Base-by-base conservation (phyloP, 2,888 invertebrate genomes). In the Stenodema calcarata region DNA sequence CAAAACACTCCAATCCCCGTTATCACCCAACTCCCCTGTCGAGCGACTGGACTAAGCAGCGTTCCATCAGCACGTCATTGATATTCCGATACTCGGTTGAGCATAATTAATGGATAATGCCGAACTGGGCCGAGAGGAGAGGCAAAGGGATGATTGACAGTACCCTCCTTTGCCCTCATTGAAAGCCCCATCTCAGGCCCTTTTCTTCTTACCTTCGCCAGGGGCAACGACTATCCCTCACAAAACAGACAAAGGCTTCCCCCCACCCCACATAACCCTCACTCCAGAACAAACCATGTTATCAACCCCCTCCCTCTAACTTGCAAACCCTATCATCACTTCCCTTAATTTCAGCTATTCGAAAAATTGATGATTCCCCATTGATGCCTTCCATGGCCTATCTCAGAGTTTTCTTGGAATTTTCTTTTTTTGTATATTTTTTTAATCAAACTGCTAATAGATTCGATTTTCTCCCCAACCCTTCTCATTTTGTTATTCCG, bases 371-470 rank as follows among this genome's bases (percentile, higher is more conserved):
- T 78, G 78, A 18, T 78, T 14, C 41, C 18, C 41, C 78, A 78
- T 44, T 44, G 44, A 78, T 18, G 75, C 78, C 14, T 9, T 78
- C 44, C 18, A n/a, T 6, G 27, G 35, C 50, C 80, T 54, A 18
- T 28, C 73, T 75, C 42, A 6, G 42, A 42, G n/a, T 35, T 75
- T 75, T 75, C 28, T n/a, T 30, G 3, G 9, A 9, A 16, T 75
- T 35, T 12, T 42, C 28, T 35, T 35, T 41, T 75, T 75, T 7
- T 75, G 16, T 75, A n/a, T 80, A 28, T 54, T 80, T 80, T 80
- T 23, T 54, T 35, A 80, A 78, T 80, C 80, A 80, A 80, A 80
- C 28, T 54, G 62, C 80, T 50, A 54, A 80, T 80, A 80, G 80
- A 80, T 54, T 54, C 80, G 30, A 28, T 80, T 80, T 41, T n/a